Percentiles rank a stretch among this genome's conserved stretches.
Evolutionary conservation across 2,113 vertebrate genomes (phyloP).

Genomic region (Anolis sagrei): DNA sequence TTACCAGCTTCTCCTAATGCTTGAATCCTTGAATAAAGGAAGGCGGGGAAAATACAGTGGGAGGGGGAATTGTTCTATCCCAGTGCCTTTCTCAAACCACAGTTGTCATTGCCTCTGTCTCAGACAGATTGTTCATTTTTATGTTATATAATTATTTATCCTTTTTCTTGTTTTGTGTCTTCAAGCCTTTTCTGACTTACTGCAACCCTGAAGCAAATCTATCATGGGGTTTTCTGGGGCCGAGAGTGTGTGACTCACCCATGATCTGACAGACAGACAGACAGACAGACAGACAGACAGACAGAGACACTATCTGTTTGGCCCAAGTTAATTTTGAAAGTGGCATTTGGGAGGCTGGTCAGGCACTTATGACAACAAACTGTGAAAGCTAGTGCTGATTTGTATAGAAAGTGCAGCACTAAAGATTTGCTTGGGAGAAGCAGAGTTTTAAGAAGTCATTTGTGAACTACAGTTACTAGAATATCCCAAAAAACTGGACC

Average conservation of each 20-base stretch:
- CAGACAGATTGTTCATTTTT: neutral
- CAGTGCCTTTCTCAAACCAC: neutral
- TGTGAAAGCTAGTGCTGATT: neutral
- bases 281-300: too few relatives aligned
- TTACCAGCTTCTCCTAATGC: constrained; percentile 26
- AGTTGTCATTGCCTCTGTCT: neutral
- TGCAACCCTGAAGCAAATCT: too few relatives aligned
- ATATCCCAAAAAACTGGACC: too few relatives aligned
- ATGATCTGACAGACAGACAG: too few relatives aligned
- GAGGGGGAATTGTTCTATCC: neutral
- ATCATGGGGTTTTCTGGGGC: too few relatives aligned
- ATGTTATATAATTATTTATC: neutral
- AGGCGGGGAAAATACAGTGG: neutral
- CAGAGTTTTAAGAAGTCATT: too few relatives aligned
- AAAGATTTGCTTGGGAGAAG: neutral
- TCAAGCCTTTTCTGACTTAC: too few relatives aligned
- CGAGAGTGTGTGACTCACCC: too few relatives aligned
- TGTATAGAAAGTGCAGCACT: neutral
- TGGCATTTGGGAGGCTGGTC: too few relatives aligned
- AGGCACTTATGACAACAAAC: neutral
- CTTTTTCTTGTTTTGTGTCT: too few relatives aligned
- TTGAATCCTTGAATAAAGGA: constrained; percentile 2
- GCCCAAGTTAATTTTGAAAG: neutral
- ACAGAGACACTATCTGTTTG: neutral
- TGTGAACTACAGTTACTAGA: too few relatives aligned